A percentile compares a stretch with the other conserved stretches of the same genome.
Conservation (phyloP, 92 coral and sea anemone species). For the Pocillopora meandrina region DNA sequence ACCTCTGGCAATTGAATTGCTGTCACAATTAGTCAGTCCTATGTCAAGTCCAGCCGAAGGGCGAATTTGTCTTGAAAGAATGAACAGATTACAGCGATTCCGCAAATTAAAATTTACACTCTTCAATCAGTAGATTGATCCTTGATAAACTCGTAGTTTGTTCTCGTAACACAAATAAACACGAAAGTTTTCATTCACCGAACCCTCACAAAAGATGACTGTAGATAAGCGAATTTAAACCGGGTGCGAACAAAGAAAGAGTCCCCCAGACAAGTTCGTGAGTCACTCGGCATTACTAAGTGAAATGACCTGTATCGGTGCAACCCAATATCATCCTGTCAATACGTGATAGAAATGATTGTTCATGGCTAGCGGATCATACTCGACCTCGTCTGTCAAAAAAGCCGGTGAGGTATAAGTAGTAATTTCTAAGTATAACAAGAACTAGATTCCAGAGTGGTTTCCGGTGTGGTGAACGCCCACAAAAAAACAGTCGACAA, state of each 20-base stretch:
- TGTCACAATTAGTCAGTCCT: neutral
- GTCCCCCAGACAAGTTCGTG: no score
- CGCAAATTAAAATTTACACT: neutral
- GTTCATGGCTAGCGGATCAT: no score
- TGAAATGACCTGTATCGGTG: slow-evolving; percentile 9
- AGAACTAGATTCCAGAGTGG: neutral
- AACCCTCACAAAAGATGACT: neutral
- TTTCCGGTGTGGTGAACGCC: slow-evolving; percentile 37
- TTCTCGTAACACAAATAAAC: neutral
- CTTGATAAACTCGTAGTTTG: neutral
- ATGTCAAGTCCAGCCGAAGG: neutral
- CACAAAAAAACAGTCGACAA: neutral
- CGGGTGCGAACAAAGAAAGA: no score
- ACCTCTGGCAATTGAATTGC: neutral
- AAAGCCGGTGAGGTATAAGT: no score
- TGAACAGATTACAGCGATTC: neutral
- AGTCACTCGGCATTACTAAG: neutral
- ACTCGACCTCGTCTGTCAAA: no score
- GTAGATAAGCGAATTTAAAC: neutral
- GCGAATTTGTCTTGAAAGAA: neutral
- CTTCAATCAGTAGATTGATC: neutral
- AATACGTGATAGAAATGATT: slow-evolving; percentile 7
- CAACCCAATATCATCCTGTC: neutral
- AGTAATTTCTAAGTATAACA: neutral
- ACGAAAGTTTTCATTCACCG: neutral